phyloP scores from a whole-genome alignment of 1,140 invertebrate species.

The Lerema accius region DNA sequence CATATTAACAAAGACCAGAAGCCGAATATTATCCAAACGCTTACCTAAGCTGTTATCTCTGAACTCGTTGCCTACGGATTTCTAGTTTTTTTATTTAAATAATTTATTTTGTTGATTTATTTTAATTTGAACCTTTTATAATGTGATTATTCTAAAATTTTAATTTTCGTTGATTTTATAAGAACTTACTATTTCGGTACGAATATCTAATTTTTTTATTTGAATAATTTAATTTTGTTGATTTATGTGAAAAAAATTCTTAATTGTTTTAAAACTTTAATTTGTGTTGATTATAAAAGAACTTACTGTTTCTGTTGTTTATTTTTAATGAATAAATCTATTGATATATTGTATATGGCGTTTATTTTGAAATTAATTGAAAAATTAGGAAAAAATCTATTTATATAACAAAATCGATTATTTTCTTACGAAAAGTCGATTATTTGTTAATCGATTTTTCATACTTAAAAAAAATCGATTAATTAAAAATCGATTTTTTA shows the following conservation, averaged over 20 bases:
- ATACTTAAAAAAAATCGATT: constrained; percentile 16
- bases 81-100: constrained; percentile 31
- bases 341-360: constrained; percentile 30
- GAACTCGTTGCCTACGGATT: constrained; percentile 30
- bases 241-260: background rate
- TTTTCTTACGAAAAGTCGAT: too few relatives aligned
- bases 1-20: constrained; percentile 34
- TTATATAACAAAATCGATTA: constrained; percentile 24
- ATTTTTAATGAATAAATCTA: constrained; percentile 34
- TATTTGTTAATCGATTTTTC: too few relatives aligned
- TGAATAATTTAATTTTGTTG: constrained; percentile 23
- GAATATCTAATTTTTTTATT: constrained; percentile 32
- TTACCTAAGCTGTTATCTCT: constrained; percentile 36
- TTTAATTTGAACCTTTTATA: too few relatives aligned
- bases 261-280: background rate
- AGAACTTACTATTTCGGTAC: constrained; percentile 23
- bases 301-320: constrained; percentile 28
- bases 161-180: constrained; percentile 36
- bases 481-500: constrained; percentile 13
- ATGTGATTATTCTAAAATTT: too few relatives aligned
- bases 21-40: constrained; percentile 35
- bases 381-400: constrained; percentile 21
- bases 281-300: constrained; percentile 35
- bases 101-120: constrained; percentile 22
- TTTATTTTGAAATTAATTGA: constrained; percentile 33